Conservation (phyloP, 2,113 vertebrate species). For the Solea solea region DNA sequence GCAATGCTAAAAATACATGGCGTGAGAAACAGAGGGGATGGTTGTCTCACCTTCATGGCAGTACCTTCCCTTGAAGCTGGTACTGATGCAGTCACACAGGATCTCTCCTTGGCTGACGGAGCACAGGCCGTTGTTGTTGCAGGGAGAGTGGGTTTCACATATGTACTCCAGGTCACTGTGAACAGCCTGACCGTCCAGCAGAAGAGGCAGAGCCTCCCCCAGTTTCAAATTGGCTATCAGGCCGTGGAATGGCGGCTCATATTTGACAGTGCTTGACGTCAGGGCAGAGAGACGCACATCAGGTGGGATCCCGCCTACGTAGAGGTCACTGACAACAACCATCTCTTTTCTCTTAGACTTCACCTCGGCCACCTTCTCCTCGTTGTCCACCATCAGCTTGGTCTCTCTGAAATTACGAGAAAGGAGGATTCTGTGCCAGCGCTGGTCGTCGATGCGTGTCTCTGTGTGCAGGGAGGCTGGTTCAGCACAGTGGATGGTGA, state of each 20-base stretch:
- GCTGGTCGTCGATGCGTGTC: slow-evolving; percentile 85
- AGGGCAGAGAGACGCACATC: slow-evolving; percentile 94
- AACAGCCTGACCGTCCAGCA: slow-evolving; percentile 90
- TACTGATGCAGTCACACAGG: slow-evolving; percentile 90
- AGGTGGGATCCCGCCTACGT: slow-evolving; percentile 90
- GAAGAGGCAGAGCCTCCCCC: slow-evolving; percentile 84
- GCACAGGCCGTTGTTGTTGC: slow-evolving; percentile 89
- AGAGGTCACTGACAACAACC: slow-evolving; percentile 92
- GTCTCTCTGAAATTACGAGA: slow-evolving; percentile 87
- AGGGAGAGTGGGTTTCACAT: slow-evolving; percentile 87
- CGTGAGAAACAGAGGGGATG: neutral
- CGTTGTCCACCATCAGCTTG: slow-evolving; percentile 87
- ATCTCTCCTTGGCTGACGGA: slow-evolving; percentile 87
- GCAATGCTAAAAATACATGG: neutral
- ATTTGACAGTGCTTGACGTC: slow-evolving; percentile 93
- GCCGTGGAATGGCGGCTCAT: slow-evolving; percentile 91
- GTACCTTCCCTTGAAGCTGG: slow-evolving; percentile 89
- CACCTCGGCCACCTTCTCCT: slow-evolving; percentile 86
- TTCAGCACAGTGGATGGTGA: slow-evolving; percentile 92
- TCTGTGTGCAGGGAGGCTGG: slow-evolving; percentile 88
- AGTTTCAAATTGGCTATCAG: slow-evolving; percentile 89
- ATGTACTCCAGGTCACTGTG: slow-evolving; percentile 88
- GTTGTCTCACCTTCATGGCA: slow-evolving; percentile 91
- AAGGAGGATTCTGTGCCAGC: slow-evolving; percentile 91
- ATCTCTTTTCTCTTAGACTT: slow-evolving; percentile 92